Evolutionary conservation across 2,888 invertebrate species (phyloP).

Genomic region (Diarsia mendica): DNA sequence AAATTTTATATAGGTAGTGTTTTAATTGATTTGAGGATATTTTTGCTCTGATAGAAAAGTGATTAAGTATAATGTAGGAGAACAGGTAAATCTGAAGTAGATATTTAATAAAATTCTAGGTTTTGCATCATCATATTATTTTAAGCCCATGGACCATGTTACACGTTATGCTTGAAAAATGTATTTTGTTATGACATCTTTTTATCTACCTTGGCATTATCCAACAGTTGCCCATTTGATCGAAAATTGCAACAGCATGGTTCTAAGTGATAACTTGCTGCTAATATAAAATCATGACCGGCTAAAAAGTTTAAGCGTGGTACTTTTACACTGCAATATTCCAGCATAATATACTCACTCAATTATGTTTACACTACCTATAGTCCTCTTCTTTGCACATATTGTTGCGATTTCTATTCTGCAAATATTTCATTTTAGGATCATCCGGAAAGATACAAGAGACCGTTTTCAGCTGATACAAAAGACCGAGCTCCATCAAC

Average conservation of each 20-base stretch:
- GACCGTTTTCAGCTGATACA: slow-evolving; percentile 87
- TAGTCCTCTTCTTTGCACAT: too few relatives aligned
- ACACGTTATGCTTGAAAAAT: not conserved
- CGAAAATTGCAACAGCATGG: not conserved
- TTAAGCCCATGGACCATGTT: not conserved
- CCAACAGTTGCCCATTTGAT: not conserved
- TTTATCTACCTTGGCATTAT: not conserved
- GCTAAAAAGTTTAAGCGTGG: too few relatives aligned
- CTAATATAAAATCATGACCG: not conserved
- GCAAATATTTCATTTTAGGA: slow-evolving; percentile 73
- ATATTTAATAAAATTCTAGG: not conserved
- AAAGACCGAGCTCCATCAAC: slow-evolving; percentile 81
- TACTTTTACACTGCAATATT: too few relatives aligned
- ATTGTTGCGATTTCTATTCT: not conserved
- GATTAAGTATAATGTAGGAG: not conserved
- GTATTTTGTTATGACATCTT: not conserved
- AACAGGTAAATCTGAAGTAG: slow-evolving; percentile 15
- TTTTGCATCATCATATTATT: not conserved
- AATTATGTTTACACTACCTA: not conserved
- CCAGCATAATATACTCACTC: too few relatives aligned
- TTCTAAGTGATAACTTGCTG: not conserved
- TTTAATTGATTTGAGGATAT: not conserved
- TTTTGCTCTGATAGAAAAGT: not conserved
- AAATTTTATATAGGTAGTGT: not conserved
- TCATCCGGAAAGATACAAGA: slow-evolving; percentile 80